phyloP scores from a whole-genome alignment of 2,888 invertebrate species.

The Agriopis aurantiaria region DNA sequence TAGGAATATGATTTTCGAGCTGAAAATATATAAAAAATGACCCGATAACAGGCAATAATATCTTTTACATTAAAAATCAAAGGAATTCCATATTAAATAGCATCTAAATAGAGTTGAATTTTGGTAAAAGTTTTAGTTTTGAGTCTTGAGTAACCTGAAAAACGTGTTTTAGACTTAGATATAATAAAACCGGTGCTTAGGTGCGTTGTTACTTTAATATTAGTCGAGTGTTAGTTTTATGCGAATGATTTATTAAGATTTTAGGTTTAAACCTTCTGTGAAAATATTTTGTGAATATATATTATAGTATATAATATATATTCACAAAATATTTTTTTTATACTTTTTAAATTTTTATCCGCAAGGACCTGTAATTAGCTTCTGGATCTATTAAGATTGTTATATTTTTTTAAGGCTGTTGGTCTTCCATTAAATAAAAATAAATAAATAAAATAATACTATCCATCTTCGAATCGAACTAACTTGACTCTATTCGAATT shows the following conservation, averaged over 20 bases:
- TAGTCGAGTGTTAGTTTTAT: neutral
- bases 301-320: no score
- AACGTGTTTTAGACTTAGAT: slow-evolving; percentile 5
- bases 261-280: no score
- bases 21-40: neutral
- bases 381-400: no score
- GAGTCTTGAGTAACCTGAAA: neutral
- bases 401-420: no score
- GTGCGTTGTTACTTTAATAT: neutral
- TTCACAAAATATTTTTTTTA: no score
- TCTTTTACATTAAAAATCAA: neutral
- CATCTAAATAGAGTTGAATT: neutral
- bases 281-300: no score
- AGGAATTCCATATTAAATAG: neutral
- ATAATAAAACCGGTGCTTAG: neutral
- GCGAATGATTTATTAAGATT: neutral
- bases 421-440: no score
- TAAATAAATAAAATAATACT: no score
- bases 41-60: neutral
- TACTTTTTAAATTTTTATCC: no score
- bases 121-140: neutral
- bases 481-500: no score
- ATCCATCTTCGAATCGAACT: no score
- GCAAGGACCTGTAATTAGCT: no score
- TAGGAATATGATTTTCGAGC: neutral